phyloP scores from a whole-genome alignment of 2,113 vertebrate species.

The Mormoops blainvillei region DNA sequence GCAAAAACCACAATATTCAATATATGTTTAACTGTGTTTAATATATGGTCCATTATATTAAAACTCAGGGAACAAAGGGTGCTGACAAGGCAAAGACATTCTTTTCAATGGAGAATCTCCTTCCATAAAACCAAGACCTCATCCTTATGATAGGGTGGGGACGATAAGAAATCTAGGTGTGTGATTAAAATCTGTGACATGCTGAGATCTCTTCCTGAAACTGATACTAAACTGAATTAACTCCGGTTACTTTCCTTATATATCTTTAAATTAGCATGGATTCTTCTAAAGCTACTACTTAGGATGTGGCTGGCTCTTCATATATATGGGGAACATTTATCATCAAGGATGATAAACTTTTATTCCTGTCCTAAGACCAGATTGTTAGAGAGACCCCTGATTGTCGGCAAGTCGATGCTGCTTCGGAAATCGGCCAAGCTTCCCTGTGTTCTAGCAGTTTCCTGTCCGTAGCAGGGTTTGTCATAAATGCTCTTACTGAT shows the following conservation, averaged over 20 bases:
- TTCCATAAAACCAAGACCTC: not conserved
- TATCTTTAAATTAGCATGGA: not conserved
- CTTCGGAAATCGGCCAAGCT: not conserved
- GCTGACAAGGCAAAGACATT: not conserved
- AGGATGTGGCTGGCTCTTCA: not conserved
- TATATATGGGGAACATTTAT: not conserved
- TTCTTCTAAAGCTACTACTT: not conserved
- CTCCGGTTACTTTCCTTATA: not conserved
- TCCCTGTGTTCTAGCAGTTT: not conserved
- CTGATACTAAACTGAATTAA: not conserved
- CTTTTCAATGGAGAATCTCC: not conserved
- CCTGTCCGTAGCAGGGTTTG: not conserved
- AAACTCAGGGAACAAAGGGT: conserved; percentile 29
- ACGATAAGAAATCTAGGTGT: not conserved
- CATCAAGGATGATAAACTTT: not conserved
- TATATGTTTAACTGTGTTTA: conserved; percentile 40
- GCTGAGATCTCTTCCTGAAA: not conserved
- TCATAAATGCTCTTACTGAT: not conserved
- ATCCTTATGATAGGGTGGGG: not conserved
- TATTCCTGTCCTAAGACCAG: conserved; percentile 5
- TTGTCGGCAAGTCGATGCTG: conserved; percentile 20
- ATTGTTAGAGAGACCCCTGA: conserved; percentile 19
- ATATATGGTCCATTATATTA: conserved; percentile 41
- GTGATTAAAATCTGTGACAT: not conserved
- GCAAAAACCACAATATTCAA: conserved; percentile 44